A percentile compares a stretch with the other conserved stretches of the same genome.
These are phyloP conservation scores for Meriones unguiculatus DNA, from an alignment of 2,113 vertebrate species.

Conservation along the genomic window DNA sequence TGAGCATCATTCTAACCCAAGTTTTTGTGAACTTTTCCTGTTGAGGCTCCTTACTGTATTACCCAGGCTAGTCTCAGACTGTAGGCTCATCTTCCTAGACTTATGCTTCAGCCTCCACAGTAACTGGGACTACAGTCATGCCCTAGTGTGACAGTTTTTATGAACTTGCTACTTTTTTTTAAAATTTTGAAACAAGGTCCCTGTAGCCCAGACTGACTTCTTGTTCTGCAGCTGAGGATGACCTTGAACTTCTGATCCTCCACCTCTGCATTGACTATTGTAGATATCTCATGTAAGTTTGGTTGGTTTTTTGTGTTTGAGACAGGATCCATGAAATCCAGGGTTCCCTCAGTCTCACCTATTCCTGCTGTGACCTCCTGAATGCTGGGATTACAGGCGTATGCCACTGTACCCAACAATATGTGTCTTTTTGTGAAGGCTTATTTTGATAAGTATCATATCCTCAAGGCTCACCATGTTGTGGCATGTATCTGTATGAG, in stretches of 20 bases:
- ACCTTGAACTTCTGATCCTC: not conserved
- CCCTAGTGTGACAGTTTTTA: not conserved
- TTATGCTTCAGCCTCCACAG: not conserved
- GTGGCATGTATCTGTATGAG: not conserved
- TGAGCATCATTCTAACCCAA: conserved; percentile 17
- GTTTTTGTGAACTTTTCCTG: conserved; percentile 1
- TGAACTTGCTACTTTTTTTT: not conserved
- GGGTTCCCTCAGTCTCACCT: not conserved
- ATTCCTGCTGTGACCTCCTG: not conserved
- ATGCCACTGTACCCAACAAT: not conserved
- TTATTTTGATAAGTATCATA: conserved; percentile 43
- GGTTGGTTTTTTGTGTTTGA: not conserved
- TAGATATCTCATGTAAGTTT: not conserved
- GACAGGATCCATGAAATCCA: not conserved
- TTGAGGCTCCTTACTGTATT: not conserved
- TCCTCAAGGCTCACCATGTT: not conserved
- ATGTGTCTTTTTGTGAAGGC: conserved; percentile 13
- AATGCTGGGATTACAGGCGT: not conserved
- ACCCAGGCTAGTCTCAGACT: not conserved
- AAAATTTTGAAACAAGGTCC: not conserved
- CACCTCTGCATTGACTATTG: not conserved
- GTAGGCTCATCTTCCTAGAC: not conserved
- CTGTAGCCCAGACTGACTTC: not conserved
- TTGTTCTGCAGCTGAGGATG: not conserved
- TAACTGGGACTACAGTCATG: not conserved